Base-by-base conservation (phyloP, 2,888 invertebrate species). In the Itoplectis maculator region DNA sequence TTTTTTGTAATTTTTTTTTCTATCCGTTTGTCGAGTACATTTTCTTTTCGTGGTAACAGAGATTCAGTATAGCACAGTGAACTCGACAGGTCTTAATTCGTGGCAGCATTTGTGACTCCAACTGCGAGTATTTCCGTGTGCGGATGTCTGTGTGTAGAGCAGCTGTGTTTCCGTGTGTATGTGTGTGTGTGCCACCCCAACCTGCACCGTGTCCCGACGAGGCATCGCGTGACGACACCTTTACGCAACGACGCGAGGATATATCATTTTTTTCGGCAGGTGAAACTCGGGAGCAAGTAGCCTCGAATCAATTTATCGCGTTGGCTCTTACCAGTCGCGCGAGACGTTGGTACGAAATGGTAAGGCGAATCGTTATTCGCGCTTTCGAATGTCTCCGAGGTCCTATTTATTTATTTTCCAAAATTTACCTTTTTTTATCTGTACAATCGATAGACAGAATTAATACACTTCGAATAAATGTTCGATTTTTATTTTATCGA, bases 211-310 rank as follows among this genome's bases (percentile, higher is more conserved):
- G 35, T 61, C 56, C 54, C 18, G 47, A 69, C 18, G 47, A 69
- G 68, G 63, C 69, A 73, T 79, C 76, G 79, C 75, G 72, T 68
- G 82, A 79, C 63, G 73, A 56, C 63, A 63, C 47, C 35, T 75
- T 72, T 23, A 68, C 42, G 40, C 20, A 18, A 42, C 69, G 18
- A 23, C 66, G 37, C 72, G 40, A 45, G n/a, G 20, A 65, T 65
- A 45, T 45, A 65, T 65, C n/a, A 42, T 45, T 42, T 65, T 61
- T 66, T 40, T n/a, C n/a, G 72, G 59, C 82, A 82, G 82, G 75
- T 82, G 82, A 75, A 82, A 75, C 65, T 66, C 42, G 8, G 37
- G 56, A 9, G 68, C 35, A 65, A 9, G 68, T 42, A 65, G 77
- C 72, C 56, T 74, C 65, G 78, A 63, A 77, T 74, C 51, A 68